phyloP scores from a whole-genome alignment of 2,888 invertebrate genomes.

The Cremastobaeus sp. region DNA sequence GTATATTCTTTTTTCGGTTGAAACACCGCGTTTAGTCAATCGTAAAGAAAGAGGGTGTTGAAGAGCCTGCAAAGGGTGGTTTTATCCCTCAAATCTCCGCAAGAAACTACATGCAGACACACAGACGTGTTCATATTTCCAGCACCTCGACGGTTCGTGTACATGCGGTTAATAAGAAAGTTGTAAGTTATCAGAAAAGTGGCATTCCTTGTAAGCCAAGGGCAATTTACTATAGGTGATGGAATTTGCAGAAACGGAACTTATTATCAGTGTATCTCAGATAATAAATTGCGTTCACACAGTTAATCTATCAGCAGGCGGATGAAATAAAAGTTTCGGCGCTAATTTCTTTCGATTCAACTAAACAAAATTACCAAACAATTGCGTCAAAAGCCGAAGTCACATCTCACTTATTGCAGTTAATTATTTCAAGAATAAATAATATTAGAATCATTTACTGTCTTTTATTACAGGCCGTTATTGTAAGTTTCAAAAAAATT shows the following conservation, averaged over 20 bases:
- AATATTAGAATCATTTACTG: too few relatives aligned
- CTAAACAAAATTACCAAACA: too few relatives aligned
- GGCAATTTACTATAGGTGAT: background rate
- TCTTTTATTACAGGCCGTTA: too few relatives aligned
- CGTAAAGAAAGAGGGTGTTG: constrained; percentile 55
- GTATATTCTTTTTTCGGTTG: constrained; percentile 41
- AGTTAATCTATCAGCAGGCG: too few relatives aligned
- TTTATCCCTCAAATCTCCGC: constrained; percentile 50
- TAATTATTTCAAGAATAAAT: too few relatives aligned
- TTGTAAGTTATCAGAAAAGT: constrained; percentile 41
- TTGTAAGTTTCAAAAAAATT: too few relatives aligned
- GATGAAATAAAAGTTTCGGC: too few relatives aligned
- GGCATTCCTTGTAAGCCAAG: constrained; percentile 20
- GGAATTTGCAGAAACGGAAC: constrained; percentile 1
- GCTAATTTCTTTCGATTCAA: too few relatives aligned
- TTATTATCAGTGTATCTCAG: background rate
- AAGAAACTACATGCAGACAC: constrained; percentile 46
- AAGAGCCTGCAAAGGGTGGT: constrained; percentile 36
- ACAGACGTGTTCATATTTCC: constrained; percentile 49
- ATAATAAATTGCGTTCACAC: too few relatives aligned
- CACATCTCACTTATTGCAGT: too few relatives aligned
- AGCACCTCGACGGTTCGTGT: constrained; percentile 10
- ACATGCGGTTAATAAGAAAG: constrained; percentile 40
- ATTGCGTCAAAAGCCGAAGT: too few relatives aligned
- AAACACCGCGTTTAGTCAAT: constrained; percentile 53